Conservation (phyloP, 30 jellyfish, hydroid and myxozoan species). For the Phacellophora camtschatica region DNA sequence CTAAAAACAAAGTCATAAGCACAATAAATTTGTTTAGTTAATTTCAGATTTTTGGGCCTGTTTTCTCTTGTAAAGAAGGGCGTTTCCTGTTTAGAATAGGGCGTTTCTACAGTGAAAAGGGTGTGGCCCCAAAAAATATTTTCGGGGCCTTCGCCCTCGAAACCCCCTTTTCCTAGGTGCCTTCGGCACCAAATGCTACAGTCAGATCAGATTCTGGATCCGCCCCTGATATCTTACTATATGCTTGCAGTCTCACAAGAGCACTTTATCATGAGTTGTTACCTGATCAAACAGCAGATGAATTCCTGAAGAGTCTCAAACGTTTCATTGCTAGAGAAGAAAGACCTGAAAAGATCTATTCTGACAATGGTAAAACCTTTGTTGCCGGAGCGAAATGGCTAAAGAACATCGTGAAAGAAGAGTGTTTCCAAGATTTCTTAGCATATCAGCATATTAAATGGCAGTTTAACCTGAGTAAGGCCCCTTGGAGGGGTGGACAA, state of each 20-base stretch:
- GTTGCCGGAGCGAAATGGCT: slow-evolving; percentile 45
- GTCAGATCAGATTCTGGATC: no score
- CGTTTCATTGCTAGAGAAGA: slow-evolving; percentile 26
- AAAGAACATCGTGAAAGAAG: slow-evolving; percentile 25
- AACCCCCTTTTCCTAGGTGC: no score
- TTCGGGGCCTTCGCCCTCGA: no score
- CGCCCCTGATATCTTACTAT: slow-evolving; percentile 19
- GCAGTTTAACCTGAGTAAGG: neutral
- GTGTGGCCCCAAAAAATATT: no score
- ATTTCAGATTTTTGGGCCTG: no score
- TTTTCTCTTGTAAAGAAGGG: no score
- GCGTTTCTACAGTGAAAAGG: no score
- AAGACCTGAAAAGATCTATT: slow-evolving; percentile 17
- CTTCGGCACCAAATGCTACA: no score
- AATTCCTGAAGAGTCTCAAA: slow-evolving; percentile 8
- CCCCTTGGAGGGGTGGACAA: slow-evolving; percentile 66
- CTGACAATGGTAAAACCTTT: slow-evolving; percentile 34
- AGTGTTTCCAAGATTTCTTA: slow-evolving; percentile 13
- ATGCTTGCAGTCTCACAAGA: slow-evolving; percentile 50
- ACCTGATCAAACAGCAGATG: slow-evolving; percentile 36
- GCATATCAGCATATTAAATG: slow-evolving; percentile 9
- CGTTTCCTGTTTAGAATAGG: no score
- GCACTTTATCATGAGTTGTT: slow-evolving; percentile 29
- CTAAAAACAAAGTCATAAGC: no score
- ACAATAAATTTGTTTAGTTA: no score